Conservation (phyloP, 2,113 vertebrate species). For the Tricholaema leucomelas region DNA sequence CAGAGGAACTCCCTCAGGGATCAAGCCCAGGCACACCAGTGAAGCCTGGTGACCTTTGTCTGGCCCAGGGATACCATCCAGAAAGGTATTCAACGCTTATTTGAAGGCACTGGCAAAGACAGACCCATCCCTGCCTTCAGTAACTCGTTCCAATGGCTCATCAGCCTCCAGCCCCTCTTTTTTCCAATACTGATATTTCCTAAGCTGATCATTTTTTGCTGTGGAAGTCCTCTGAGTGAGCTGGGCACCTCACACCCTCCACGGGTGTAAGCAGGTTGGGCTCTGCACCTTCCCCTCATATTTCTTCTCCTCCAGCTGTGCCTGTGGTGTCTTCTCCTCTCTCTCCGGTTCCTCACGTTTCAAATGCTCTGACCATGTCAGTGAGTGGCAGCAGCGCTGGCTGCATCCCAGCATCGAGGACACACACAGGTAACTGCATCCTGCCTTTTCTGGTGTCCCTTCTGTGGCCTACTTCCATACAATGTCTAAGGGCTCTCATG, state of each 20-base stretch:
- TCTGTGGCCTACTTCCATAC: not conserved
- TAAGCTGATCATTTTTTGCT: not conserved
- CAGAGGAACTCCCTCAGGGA: not conserved
- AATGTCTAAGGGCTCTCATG: not conserved
- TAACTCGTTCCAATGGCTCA: not conserved
- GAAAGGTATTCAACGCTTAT: not conserved
- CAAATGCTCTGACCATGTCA: not conserved
- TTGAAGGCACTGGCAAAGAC: not conserved
- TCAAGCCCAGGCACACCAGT: not conserved
- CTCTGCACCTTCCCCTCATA: not conserved
- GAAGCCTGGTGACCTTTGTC: not conserved
- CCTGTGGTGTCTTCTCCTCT: not conserved
- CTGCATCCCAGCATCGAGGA: not conserved
- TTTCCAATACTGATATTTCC: not conserved
- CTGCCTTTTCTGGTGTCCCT: not conserved
- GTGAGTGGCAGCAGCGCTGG: not conserved
- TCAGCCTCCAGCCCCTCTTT: not conserved
- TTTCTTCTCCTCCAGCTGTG: not conserved
- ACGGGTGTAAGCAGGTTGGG: not conserved
- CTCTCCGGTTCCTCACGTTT: not conserved
- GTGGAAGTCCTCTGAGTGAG: accelerated
- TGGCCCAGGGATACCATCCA: not conserved
- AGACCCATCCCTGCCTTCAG: not conserved
- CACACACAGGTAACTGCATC: accelerated
- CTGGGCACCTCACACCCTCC: not conserved